Percentiles rank a stretch among this genome's conserved stretches.
Evolutionary conservation across 1,140 invertebrate species (phyloP).

Genomic region (Sarcophaga peregrina): DNA sequence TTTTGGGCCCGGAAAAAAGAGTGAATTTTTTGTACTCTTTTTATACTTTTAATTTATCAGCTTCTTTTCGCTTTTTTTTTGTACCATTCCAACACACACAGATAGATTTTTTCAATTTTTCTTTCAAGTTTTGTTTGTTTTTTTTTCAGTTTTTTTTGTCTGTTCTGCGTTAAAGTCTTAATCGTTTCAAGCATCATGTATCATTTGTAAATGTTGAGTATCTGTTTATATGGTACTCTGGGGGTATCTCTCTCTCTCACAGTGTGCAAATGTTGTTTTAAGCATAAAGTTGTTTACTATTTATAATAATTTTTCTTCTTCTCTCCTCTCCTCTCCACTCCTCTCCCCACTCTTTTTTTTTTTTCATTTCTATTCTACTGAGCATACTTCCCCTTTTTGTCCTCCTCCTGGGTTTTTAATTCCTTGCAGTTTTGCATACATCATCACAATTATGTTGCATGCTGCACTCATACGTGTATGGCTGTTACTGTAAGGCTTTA

Average conservation of each 20-base stretch:
- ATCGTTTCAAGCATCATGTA: slow-evolving; percentile 39
- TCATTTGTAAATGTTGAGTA: slow-evolving; percentile 15
- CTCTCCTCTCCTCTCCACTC: too few relatives aligned
- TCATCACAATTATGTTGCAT: slow-evolving; percentile 7
- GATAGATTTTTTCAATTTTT: too few relatives aligned
- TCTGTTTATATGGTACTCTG: background rate
- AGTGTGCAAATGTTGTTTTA: too few relatives aligned
- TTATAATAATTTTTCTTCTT: too few relatives aligned
- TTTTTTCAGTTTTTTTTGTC: background rate
- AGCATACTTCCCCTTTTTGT: slow-evolving; percentile 11
- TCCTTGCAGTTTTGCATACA: slow-evolving; percentile 34
- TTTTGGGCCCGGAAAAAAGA: background rate
- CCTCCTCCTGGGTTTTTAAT: background rate
- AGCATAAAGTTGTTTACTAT: too few relatives aligned
- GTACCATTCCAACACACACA: too few relatives aligned
- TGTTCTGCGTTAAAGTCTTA: slow-evolving; percentile 31
- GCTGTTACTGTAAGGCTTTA: too few relatives aligned
- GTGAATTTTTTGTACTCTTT: background rate
- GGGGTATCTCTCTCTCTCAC: too few relatives aligned
- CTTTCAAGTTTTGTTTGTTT: background rate
- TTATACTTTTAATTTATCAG: background rate
- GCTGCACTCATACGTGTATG: background rate
- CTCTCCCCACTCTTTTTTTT: background rate
- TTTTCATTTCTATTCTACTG: background rate
- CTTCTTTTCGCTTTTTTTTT: background rate